Base-by-base conservation (phyloP, 2,888 invertebrate species). In the Prostheceraeus crozeri region DNA sequence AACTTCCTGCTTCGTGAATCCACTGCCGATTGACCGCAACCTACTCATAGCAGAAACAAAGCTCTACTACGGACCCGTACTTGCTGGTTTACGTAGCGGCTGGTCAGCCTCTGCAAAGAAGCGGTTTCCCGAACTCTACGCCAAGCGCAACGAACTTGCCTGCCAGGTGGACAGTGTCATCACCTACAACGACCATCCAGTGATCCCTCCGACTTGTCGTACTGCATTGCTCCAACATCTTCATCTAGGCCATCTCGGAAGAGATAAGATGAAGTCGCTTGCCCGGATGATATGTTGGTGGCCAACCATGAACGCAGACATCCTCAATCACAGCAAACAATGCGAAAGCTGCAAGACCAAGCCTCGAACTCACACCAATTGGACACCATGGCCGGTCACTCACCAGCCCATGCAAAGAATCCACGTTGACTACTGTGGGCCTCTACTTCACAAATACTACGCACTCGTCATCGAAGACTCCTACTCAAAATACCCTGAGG, bases 61-160 rank as follows among this genome's bases (percentile, higher is more conserved):
- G 28, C 23, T 28, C 11, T 4, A 28, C 8, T 48, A 28, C 28
- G 48, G 48, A 25, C 28, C 48, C 23, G 23, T 48, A 28, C 48
- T 48, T 14, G 3, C 48, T 28, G 48, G 48, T 6, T 4, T 48
- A 25, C 23, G 28, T 25, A 25, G 28, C 11, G 48, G 48, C 23
- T 48, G 48, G 48, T 48, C 48, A 48, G 28, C 23, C 28, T 28
- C 23, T 28, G 48, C 48, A 25, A 40, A 40, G 28, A 25, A 48
- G 28, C 23, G 48, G 25, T 19, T 48, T 48, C 28, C 48, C 28
- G n/a, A n/a, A n/a, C n/a, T n/a, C n/a, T n/a, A n/a, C n/a, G n/a
- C n/a, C n/a, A n/a, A n/a, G n/a, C n/a, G n/a, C n/a, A n/a, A n/a
- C n/a, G n/a, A n/a, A n/a, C n/a, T n/a, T n/a, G n/a, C n/a, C n/a